Evolutionary conservation across 2,113 vertebrate species (phyloP), one percentile per base, ranked within the genome.

Genomic region (Aix galericulata): DNA sequence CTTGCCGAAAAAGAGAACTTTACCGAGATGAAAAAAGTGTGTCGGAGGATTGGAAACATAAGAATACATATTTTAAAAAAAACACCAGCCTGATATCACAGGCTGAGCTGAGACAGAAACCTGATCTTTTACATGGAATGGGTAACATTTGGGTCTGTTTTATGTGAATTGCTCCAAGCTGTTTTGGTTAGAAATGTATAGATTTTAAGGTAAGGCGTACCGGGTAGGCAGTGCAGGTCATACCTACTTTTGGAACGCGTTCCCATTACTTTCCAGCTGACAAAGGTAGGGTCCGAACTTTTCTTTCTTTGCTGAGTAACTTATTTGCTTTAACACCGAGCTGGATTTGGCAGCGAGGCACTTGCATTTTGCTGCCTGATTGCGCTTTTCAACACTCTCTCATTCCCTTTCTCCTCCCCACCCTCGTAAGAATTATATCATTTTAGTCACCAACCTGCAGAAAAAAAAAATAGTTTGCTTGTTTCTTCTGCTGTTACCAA

Each of bases 111-210:
- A 95, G 91, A 96, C 96, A 95, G 98, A 98, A 98, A 98, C 95
- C 97, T 97, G 98, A 98, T 98, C 97, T 98, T 97, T 97, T 96
- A 95, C 95, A 97, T 89, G 97, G 97, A 98, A 98, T 97, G 97
- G 98, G 97, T 95, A 98, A 98, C 98, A 98, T 98, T 98, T 98
- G 97, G 98, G 97, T 97, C 97, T 98, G 98, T 97, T 98, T 98
- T 98, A 97, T 97, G 96, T 97, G 98, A 98, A 98, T 98, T 98
- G 98, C 98, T 98, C 98, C 98, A 98, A 98, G 98, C 97, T 98
- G 98, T 98, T 98, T 98, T 98, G 96, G 93, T 98, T 98, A 97
- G 96, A 97, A 98, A 98, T 96, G 97, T 97, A 97, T 96, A 97
- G 97, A 97, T 97, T 97, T 98, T 97, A 97, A 98, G 98, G 98